Conservation (phyloP, 2,888 invertebrate genomes). For the Trimorus sp. region DNA sequence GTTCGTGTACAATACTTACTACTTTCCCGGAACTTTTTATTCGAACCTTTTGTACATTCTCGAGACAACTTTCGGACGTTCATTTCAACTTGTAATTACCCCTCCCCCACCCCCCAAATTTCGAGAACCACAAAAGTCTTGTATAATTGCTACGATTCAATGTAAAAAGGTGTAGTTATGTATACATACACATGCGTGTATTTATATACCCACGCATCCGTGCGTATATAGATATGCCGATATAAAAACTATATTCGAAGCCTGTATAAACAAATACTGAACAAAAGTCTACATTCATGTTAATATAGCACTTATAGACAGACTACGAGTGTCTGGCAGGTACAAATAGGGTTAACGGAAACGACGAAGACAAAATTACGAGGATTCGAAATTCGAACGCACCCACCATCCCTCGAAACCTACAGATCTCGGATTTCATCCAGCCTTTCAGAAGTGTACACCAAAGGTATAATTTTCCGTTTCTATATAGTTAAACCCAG, state of each 20-base stretch:
- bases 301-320: slow-evolving; percentile 71
- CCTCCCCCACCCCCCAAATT: too few species aligned
- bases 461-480: slow-evolving; percentile 34
- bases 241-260: slow-evolving; percentile 32
- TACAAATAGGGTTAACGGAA: slow-evolving; percentile 78
- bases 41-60: too few species aligned
- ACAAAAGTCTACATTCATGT: slow-evolving; percentile 57
- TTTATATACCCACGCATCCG: neutral
- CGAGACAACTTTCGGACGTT: too few species aligned
- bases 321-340: slow-evolving; percentile 78
- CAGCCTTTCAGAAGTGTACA: slow-evolving; percentile 52
- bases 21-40: too few species aligned
- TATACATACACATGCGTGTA: slow-evolving; percentile 9
- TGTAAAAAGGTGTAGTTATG: slow-evolving; percentile 43
- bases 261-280: slow-evolving; percentile 30
- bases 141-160: slow-evolving; percentile 20
- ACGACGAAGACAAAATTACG: slow-evolving; percentile 61
- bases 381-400: slow-evolving; percentile 74
- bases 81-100: too few species aligned
- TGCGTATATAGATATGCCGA: neutral
- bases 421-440: too few species aligned
- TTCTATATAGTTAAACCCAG: neutral
- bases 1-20: neutral
- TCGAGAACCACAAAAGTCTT: neutral
- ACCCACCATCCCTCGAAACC: too few species aligned